phyloP scores from a whole-genome alignment of 2,797 vertebrate species.

The Momotus momota region DNA sequence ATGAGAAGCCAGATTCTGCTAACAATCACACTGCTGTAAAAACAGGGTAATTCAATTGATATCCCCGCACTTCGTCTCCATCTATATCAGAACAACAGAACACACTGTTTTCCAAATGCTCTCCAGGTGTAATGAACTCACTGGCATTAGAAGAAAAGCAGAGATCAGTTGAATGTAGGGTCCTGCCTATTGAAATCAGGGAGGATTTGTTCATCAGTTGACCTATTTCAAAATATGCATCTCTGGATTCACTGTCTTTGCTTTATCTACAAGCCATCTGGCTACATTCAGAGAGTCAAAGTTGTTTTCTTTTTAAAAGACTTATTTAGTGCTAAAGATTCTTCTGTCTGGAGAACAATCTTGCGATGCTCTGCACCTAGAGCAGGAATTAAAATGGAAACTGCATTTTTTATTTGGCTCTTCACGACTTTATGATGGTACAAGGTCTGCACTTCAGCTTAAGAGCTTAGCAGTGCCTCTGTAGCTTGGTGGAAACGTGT shows the following conservation, averaged over 20 bases:
- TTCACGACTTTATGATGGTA: neutral
- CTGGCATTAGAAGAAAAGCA: neutral
- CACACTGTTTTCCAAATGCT: neutral
- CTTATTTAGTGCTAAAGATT: neutral
- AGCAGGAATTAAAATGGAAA: conserved; percentile 52
- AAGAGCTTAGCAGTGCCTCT: neutral
- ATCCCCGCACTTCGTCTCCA: neutral
- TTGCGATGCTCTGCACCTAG: neutral
- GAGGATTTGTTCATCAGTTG: neutral
- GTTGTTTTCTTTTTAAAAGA: neutral
- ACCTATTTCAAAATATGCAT: neutral
- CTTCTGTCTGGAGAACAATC: neutral
- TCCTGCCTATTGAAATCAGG: neutral
- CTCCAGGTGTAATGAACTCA: neutral
- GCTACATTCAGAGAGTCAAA: neutral
- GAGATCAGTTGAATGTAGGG: neutral
- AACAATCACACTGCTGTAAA: neutral
- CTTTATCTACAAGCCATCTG: neutral
- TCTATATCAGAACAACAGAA: neutral
- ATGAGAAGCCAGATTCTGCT: neutral
- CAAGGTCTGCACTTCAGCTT: neutral
- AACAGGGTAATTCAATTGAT: neutral
- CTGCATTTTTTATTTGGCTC: neutral
- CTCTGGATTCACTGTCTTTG: neutral
- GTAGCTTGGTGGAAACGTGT: neutral